phyloP scores from a whole-genome alignment of 2,888 invertebrate genomes.

The Meloe dianella region DNA sequence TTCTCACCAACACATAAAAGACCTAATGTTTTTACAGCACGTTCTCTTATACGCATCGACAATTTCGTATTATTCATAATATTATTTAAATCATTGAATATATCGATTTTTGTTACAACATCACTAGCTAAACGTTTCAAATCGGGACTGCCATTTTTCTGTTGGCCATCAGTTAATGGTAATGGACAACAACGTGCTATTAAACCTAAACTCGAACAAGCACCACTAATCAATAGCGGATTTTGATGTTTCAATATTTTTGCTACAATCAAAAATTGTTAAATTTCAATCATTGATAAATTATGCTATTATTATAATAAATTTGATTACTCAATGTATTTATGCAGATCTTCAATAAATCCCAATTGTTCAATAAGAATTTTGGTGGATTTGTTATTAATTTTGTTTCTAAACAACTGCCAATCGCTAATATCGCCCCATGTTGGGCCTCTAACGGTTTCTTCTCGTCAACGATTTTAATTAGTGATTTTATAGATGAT shows the following conservation, averaged over 20 bases:
- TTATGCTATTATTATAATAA: constrained; percentile 14
- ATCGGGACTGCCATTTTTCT: constrained; percentile 58
- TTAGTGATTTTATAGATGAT: constrained; percentile 64
- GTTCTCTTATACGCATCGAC: constrained; percentile 76
- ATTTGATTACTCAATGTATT: constrained; percentile 35
- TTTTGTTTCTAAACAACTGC: constrained; percentile 73
- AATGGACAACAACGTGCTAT: constrained; percentile 42
- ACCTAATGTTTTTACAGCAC: constrained; percentile 78
- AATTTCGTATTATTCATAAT: constrained; percentile 75
- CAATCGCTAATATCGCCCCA: constrained; percentile 76
- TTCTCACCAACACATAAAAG: constrained; percentile 86
- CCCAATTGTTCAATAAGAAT: constrained; percentile 61
- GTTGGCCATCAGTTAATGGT: constrained; percentile 56
- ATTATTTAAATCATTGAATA: constrained; percentile 74
- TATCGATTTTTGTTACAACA: constrained; percentile 68
- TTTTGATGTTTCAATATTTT: constrained; percentile 70
- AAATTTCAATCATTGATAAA: constrained; percentile 34
- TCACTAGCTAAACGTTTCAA: constrained; percentile 54
- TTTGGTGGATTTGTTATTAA: constrained; percentile 56
- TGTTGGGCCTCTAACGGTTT: constrained; percentile 74
- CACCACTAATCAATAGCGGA: constrained; percentile 69
- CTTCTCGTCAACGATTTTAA: constrained; percentile 64
- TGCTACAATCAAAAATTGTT: constrained; percentile 61
- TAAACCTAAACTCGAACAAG: constrained; percentile 74
- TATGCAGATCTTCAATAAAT: constrained; percentile 65